Base-by-base conservation (phyloP, 1,140 invertebrate species). In the Procambarus clarkii region DNA sequence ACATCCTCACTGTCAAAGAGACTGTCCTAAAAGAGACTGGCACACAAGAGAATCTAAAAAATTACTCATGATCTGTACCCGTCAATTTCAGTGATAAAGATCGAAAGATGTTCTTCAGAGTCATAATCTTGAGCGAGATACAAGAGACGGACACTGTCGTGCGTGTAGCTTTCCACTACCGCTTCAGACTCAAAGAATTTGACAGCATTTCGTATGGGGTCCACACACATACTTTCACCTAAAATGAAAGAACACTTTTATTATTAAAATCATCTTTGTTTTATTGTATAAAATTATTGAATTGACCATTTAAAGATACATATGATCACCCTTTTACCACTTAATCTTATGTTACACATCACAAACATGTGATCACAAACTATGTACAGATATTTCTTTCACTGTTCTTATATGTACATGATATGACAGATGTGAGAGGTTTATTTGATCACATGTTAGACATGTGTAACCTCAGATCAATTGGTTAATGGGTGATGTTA, bases 191-290 rank as follows among this genome's bases (percentile, higher is more conserved):
- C 89, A 79, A 91, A 85, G 21, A 91, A 45, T 15, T 91, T 91
- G n/a, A 91, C 82, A 86, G 89, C 89, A 85, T 91, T 91, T 60
- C 82, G 71, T 45, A 91, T 85, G 15, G 89, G 89, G 18, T 91
- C 89, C 2, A 91, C 69, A 85, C 89, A 91, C 15, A 91, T 86
- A 58, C 89, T 91, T 50, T 91, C 89, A 71, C 89, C 87, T 89
- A 80, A 24, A 54, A 69, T 48, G 48, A 50, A 48, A 44, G 18
- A 34, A 34, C 0, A 34, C 34, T 34, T 34, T 34, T 34, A 34
- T 34, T 34, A 34, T 34, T 34, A 34, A 34, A 34, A 34, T 34
- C 34, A 34, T 34, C 34, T 34, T 34, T 34, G 34, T 34, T 34
- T 34, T 34, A 34, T 34, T 34, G 34, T 34, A 34, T 34, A 34